Evolutionary conservation across 2,113 vertebrate species (phyloP).

Genomic region (Lagopus leucura): DNA sequence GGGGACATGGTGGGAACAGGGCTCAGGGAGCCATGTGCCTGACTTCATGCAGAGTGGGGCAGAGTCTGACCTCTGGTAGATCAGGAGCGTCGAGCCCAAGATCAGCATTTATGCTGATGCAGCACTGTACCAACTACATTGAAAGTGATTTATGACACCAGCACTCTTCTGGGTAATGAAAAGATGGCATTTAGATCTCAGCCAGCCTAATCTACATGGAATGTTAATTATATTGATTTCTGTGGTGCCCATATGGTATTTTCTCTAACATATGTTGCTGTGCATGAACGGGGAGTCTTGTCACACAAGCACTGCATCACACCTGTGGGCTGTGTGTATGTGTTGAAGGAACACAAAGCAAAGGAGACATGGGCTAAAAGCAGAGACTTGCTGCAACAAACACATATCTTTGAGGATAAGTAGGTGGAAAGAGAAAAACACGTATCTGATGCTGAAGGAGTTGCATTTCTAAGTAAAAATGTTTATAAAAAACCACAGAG

Average conservation of each 20-base stretch:
- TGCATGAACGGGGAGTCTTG: not conserved
- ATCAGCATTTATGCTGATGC: not conserved
- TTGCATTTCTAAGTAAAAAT: slow-evolving; percentile 47
- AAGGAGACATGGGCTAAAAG: slow-evolving; percentile 16
- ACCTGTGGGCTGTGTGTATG: not conserved
- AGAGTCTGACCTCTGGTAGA: not conserved
- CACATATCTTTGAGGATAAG: slow-evolving; percentile 4
- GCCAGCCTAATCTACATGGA: not conserved
- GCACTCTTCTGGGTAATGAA: not conserved
- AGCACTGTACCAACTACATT: rapidly evolving
- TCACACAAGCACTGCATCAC: not conserved
- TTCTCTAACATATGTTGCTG: not conserved
- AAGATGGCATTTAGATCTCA: not conserved
- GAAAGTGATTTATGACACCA: not conserved
- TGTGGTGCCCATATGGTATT: not conserved
- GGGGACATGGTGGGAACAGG: rapidly evolving
- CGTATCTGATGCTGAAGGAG: not conserved
- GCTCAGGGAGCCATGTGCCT: rapidly evolving
- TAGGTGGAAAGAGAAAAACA: slow-evolving; percentile 33
- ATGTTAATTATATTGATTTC: not conserved
- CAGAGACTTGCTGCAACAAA: not conserved
- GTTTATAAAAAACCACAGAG: slow-evolving; percentile 30
- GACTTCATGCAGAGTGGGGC: not conserved
- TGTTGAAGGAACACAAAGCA: not conserved
- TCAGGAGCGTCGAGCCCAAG: not conserved